A percentile compares a stretch with the other conserved stretches of the same genome.
Evolutionary conservation across 2,113 vertebrate species (phyloP).

Genomic region (Panthera tigris): DNA sequence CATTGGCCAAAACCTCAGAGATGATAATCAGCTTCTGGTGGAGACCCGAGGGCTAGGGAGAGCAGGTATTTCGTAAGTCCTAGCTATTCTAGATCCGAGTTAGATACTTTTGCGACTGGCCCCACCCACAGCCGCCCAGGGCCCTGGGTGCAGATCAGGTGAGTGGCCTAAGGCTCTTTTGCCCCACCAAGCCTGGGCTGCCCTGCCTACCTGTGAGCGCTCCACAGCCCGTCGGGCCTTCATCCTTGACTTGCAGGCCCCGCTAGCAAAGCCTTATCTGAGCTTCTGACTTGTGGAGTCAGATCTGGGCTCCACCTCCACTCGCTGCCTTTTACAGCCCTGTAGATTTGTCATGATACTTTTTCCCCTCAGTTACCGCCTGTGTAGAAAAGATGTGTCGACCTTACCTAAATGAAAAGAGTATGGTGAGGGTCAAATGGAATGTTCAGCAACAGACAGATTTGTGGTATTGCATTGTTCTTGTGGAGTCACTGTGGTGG

Average conservation of each 20-base stretch:
- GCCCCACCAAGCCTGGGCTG: background rate
- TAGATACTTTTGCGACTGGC: background rate
- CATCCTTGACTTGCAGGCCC: background rate
- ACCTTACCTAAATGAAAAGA: background rate
- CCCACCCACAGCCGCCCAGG: constrained; percentile 6
- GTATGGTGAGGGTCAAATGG: background rate
- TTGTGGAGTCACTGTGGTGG: background rate
- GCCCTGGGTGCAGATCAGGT: background rate
- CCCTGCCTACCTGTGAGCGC: background rate
- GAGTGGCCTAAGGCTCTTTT: background rate
- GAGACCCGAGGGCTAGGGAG: background rate
- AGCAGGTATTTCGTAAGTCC: background rate
- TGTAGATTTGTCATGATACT: background rate
- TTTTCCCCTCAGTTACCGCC: background rate
- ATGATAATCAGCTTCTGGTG: background rate
- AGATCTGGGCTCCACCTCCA: constrained; percentile 52
- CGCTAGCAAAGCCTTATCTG: background rate
- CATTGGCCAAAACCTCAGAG: background rate
- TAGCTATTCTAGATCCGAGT: background rate
- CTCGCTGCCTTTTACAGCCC: constrained; percentile 19
- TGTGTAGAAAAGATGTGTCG: background rate
- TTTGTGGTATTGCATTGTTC: background rate
- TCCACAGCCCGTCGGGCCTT: fast-evolving
- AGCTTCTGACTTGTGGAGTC: background rate
- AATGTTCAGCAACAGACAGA: background rate